Evolutionary conservation across 1,140 invertebrate genomes (phyloP).

Genomic region (Steinernema feltiae): DNA sequence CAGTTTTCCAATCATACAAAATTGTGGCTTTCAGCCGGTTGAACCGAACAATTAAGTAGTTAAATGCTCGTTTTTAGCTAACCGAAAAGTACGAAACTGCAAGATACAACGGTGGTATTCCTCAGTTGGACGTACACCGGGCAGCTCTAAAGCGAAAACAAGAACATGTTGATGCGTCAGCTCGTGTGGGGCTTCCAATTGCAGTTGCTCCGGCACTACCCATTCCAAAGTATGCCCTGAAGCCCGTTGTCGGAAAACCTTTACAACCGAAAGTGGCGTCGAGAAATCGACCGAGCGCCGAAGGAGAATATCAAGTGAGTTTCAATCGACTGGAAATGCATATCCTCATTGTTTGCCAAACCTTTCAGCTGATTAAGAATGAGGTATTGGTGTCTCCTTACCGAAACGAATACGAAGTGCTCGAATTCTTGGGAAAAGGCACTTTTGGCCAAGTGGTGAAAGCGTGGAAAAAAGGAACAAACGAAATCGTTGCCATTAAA

Average conservation of each 20-base stretch:
- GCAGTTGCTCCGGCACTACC: not conserved
- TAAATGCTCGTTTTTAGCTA: not conserved
- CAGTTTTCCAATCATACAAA: too few species aligned
- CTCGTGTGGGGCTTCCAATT: not conserved
- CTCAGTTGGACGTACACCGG: not conserved
- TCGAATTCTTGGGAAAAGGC: slow-evolving; percentile 87
- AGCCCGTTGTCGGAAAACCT: slow-evolving; percentile 9
- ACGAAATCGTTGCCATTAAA: slow-evolving; percentile 99
- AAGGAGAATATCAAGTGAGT: slow-evolving; percentile 58
- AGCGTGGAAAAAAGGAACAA: slow-evolving; percentile 99
- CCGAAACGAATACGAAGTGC: slow-evolving; percentile 74
- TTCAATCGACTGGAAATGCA: slow-evolving; percentile 27
- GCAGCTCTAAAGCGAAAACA: not conserved
- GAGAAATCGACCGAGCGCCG: slow-evolving; percentile 31
- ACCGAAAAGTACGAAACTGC: not conserved
- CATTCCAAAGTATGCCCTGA: not conserved
- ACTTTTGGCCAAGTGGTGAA: slow-evolving; percentile 99
- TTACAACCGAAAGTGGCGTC: slow-evolving; percentile 41
- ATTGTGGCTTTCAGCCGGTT: too few species aligned
- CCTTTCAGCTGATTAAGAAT: slow-evolving; percentile 57
- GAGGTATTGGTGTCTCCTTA: slow-evolving; percentile 57
- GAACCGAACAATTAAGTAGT: too few species aligned
- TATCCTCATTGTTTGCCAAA: slow-evolving; percentile 19
- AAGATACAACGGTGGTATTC: not conserved
- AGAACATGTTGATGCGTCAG: not conserved